Evolutionary conservation across 2,113 vertebrate species (phyloP), one percentile per base, ranked within the genome.

Genomic region (Megalops atlanticus): DNA sequence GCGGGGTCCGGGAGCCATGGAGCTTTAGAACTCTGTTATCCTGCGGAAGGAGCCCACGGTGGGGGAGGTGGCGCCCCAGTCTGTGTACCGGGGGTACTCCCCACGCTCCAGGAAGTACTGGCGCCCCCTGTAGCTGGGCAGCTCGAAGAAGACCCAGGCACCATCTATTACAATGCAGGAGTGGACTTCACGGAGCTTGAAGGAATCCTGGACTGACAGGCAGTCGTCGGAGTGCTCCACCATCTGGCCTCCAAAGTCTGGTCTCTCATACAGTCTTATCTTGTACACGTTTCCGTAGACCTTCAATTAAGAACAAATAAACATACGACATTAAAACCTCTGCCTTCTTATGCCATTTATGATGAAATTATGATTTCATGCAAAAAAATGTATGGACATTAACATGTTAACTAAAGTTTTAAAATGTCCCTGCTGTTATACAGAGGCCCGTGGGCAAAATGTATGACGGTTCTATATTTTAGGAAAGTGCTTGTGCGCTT

Each of bases 191-290:
- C 64, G 84, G 78, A 75, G 78, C 36, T 70, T 84, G 82, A 88
- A 90, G 38, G 77, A 83, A 18, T 91, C 88, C 45, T 72, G 36
- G 31, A 91, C 78, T 49, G 74, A 86, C 7, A 85, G 79, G 68
- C 83, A 33, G 73, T 90, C 88, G 2, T 91, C 89, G 0, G 70
- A 77, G 52, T 85, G 89, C 83, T 92, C 90, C 72, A 89, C 84
- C 85, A 89, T 86, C 84, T 88, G 88, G 16, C 91, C 91, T 1
- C 69, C 79, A 0, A 91, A 92, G 58, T 92, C 90, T 0, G 90
- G 88, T 40, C 89, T 86, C 82, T 92, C 90, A 31, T 92, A 92
- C 74, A 91, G 76, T 38, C 89, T 86, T 77, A 93, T 52, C 78
- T 91, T 90, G 83, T 87, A 89, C 0, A 47, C 40, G 0, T 73